Percentiles rank a stretch among this genome's conserved stretches.
phyloP scores from a whole-genome alignment of 2,888 invertebrate genomes.

The Caenorhabditis plicata region DNA sequence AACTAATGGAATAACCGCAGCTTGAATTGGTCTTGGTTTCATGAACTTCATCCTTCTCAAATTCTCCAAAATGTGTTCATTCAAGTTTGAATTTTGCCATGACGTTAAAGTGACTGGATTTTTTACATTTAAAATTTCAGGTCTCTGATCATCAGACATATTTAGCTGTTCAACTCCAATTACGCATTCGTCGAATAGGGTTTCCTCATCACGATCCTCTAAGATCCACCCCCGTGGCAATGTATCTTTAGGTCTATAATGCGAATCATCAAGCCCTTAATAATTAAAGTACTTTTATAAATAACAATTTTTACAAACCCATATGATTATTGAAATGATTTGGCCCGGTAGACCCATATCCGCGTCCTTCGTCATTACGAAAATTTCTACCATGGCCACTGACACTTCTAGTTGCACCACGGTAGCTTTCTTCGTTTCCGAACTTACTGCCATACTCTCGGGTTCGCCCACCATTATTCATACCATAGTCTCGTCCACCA shows the following conservation, averaged over 20 bases:
- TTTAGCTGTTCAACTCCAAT: slow-evolving; percentile 3
- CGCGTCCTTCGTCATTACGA: background rate
- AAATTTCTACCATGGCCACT: too few relatives aligned
- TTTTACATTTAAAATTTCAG: slow-evolving; percentile 19
- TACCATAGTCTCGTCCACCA: slow-evolving; percentile 4
- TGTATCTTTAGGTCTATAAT: background rate
- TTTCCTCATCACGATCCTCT: slow-evolving; percentile 1
- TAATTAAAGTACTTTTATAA: too few relatives aligned
- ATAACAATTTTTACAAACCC: too few relatives aligned
- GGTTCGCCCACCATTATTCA: background rate
- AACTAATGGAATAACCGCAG: slow-evolving; percentile 78
- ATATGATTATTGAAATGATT: too few relatives aligned
- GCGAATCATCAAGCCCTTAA: too few relatives aligned
- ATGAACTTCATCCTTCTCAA: slow-evolving; percentile 71
- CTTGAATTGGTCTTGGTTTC: slow-evolving; percentile 90
- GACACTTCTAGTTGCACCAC: background rate
- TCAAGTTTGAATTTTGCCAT: slow-evolving; percentile 42
- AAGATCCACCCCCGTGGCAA: slow-evolving; percentile 35
- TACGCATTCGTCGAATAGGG: background rate
- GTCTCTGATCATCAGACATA: slow-evolving; percentile 8
- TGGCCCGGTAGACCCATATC: too few relatives aligned
- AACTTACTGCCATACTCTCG: background rate
- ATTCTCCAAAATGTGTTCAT: slow-evolving; percentile 14
- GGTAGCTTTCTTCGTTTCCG: background rate
- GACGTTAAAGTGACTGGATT: slow-evolving; percentile 8